Evolutionary conservation across 2,797 vertebrate genomes (phyloP).

Genomic region (Paramormyrops hopkinsi): DNA sequence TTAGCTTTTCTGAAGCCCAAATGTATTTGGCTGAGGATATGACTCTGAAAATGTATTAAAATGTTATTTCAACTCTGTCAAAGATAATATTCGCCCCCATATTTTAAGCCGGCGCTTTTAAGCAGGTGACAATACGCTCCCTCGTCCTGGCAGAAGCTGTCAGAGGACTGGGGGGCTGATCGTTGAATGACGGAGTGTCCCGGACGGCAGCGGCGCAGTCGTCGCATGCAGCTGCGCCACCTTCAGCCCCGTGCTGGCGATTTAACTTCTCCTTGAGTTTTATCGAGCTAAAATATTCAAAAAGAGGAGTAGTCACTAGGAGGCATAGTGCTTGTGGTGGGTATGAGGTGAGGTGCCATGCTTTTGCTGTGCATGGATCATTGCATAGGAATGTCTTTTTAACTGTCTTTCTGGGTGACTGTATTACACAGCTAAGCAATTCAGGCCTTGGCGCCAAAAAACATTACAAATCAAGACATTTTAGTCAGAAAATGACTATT

Average conservation of each 20-base stretch:
- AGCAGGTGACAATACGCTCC: neutral
- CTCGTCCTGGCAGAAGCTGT: neutral
- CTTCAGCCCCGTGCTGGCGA: neutral
- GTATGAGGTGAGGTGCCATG: neutral
- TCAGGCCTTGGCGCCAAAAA: neutral
- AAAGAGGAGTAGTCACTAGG: neutral
- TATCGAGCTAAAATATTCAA: neutral
- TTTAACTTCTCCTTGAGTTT: neutral
- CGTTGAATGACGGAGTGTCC: neutral
- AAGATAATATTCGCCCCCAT: neutral
- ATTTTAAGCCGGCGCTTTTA: neutral
- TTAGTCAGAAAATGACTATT: neutral
- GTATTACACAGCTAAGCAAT: neutral
- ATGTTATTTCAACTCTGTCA: constrained; percentile 12
- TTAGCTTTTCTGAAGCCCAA: neutral
- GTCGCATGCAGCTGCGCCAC: neutral
- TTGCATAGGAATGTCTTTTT: neutral
- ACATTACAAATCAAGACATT: neutral
- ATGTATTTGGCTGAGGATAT: neutral
- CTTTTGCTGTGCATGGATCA: neutral
- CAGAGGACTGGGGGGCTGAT: neutral
- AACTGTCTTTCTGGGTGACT: neutral
- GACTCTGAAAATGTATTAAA: neutral
- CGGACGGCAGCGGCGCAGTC: neutral
- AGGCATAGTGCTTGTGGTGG: neutral